Evolutionary conservation across 2,888 invertebrate genomes (phyloP).

Genomic region (Trichopoda pennipes): DNA sequence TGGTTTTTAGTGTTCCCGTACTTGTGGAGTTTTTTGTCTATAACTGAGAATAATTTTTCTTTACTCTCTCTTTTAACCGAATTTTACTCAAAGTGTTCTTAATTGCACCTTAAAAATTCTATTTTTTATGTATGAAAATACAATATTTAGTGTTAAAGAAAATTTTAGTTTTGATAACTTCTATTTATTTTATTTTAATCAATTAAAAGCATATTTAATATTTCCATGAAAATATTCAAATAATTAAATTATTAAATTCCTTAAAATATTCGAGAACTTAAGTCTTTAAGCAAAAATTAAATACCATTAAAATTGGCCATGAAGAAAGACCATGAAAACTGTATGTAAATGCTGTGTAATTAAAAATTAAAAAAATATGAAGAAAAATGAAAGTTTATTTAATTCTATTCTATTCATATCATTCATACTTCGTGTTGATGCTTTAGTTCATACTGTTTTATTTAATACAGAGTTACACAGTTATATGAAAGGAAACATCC

Average conservation of each 20-base stretch:
- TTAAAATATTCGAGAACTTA: no score
- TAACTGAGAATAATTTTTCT: no score
- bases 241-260: no score
- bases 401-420: conserved; percentile 49
- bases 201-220: neutral
- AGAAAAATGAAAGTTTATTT: conserved; percentile 17
- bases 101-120: no score
- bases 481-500: neutral
- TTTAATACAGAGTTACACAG: conserved; percentile 25
- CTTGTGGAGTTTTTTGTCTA: no score
- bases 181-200: neutral
- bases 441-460: conserved; percentile 46
- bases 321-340: conserved; percentile 25
- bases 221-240: neutral
- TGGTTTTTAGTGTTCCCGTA: no score
- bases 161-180: neutral
- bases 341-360: conserved; percentile 37
- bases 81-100: no score
- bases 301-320: conserved; percentile 25
- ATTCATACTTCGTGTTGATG: conserved; percentile 37
- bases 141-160: no score
- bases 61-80: no score
- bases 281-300: neutral
- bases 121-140: neutral
- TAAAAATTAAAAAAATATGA: conserved; percentile 5